Base-by-base conservation (phyloP, 2,888 invertebrate species). In the Plusia festucae region DNA sequence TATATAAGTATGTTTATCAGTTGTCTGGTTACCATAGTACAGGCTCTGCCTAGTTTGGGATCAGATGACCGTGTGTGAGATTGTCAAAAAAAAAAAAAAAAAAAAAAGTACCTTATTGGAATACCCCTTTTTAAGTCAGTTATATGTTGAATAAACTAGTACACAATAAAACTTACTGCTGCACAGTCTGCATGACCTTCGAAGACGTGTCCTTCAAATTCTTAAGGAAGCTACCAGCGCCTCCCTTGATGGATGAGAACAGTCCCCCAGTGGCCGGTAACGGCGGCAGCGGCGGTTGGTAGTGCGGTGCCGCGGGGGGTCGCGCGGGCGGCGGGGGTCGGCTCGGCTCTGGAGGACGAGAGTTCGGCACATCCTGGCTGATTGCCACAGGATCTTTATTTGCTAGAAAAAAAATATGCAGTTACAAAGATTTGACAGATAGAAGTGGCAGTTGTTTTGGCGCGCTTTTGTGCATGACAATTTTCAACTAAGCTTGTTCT, bases 121-220 rank as follows among this genome's bases (percentile, higher is more conserved):
- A n/a, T n/a, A n/a, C n/a, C n/a, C n/a, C n/a, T n/a, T n/a, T n/a
- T n/a, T n/a, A n/a, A n/a, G n/a, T n/a, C n/a, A n/a, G n/a, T n/a
- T n/a, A n/a, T n/a, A n/a, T n/a, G n/a, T n/a, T n/a, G n/a, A n/a
- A n/a, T n/a, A n/a, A n/a, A n/a, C n/a, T n/a, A n/a, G n/a, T n/a
- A n/a, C n/a, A n/a, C n/a, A n/a, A n/a, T n/a, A 16, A 7, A 53
- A 68, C 96, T 96, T 88, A 97, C 96, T 98, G 98, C 90, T 98
- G 98, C 76, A 99, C 98, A 44, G 99, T 98, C 89, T 99, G 98
- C 97, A 99, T 99, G 51, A 99, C 99, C 95, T 99, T 99, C 44
- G 97, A 97, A 20, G 99, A 99, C 0, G 99, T 99, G 86, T 99
- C 99, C 90, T 99, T 99, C 30, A 99, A 94, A 87, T 99, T 99